phyloP scores from a whole-genome alignment of 1,140 invertebrate species.

The Hesperophylax magnus region DNA sequence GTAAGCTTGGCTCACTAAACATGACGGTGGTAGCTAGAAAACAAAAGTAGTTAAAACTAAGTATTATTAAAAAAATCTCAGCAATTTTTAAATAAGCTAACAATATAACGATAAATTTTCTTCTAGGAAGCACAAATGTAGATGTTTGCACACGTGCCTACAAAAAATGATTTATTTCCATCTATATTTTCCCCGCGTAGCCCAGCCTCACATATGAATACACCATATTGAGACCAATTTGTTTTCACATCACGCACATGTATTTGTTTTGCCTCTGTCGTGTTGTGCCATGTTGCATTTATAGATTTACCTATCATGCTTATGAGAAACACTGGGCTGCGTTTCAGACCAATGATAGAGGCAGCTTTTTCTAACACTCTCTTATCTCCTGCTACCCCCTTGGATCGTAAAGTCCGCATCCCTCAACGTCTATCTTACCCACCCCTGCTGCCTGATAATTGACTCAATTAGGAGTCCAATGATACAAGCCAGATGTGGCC shows the following conservation, averaged over 20 bases:
- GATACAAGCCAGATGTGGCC: slow-evolving; percentile 56
- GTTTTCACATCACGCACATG: slow-evolving; percentile 9
- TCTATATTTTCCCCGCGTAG: background rate
- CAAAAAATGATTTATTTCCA: background rate
- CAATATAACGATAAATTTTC: too few relatives aligned
- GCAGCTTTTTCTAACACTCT: slow-evolving; percentile 18
- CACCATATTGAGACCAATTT: slow-evolving; percentile 11
- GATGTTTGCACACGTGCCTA: slow-evolving; percentile 14
- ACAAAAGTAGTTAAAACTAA: too few relatives aligned
- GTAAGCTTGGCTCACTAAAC: too few relatives aligned
- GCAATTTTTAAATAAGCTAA: too few relatives aligned
- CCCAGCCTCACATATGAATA: slow-evolving; percentile 2
- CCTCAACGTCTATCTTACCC: background rate
- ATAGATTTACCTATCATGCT: background rate
- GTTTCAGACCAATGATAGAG: background rate
- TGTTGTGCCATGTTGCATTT: slow-evolving; percentile 43
- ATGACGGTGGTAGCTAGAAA: too few relatives aligned
- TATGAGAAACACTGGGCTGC: slow-evolving; percentile 14
- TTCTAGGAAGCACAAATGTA: too few relatives aligned
- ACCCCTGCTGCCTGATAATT: slow-evolving; percentile 51
- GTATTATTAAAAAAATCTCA: too few relatives aligned
- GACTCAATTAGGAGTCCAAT: slow-evolving; percentile 55
- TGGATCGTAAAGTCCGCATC: slow-evolving; percentile 40
- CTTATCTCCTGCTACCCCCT: slow-evolving; percentile 13
- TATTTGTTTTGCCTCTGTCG: background rate